Percentiles rank a stretch among this genome's conserved stretches.
Conservation (phyloP, 2,888 invertebrate species). For the Atrina japonica region DNA sequence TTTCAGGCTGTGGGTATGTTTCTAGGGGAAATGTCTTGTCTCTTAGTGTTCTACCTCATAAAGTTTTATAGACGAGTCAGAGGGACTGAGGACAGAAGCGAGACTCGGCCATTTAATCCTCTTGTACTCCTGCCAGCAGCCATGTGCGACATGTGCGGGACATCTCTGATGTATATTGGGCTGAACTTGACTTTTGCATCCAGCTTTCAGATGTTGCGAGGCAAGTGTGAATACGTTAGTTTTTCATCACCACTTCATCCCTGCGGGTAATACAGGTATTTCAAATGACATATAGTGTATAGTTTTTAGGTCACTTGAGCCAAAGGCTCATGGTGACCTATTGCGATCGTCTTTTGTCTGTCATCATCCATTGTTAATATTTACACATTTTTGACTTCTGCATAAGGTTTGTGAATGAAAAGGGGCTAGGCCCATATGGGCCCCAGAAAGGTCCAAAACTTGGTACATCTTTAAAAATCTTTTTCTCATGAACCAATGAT, state of each 20-base stretch:
- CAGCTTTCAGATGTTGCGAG: slow-evolving; percentile 97
- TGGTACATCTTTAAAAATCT: too few relatives aligned
- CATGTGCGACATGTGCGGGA: slow-evolving; percentile 93
- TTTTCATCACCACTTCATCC: not conserved
- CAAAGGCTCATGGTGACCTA: too few relatives aligned
- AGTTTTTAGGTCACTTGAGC: too few relatives aligned
- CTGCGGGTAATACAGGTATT: not conserved
- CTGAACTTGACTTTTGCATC: slow-evolving; percentile 94
- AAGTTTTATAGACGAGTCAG: slow-evolving; percentile 32
- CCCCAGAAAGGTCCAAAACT: too few relatives aligned
- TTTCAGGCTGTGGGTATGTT: slow-evolving; percentile 92
- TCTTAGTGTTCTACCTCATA: slow-evolving; percentile 89
- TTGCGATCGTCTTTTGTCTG: too few relatives aligned
- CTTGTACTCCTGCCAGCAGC: slow-evolving; percentile 92
- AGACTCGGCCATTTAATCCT: slow-evolving; percentile 86
- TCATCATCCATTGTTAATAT: too few relatives aligned
- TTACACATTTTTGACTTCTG: too few relatives aligned
- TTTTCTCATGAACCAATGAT: too few relatives aligned
- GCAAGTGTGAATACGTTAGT: too few relatives aligned
- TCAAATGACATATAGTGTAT: not conserved
- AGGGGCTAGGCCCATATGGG: too few relatives aligned
- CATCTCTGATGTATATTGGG: slow-evolving; percentile 94
- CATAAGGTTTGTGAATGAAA: too few relatives aligned
- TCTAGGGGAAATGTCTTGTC: slow-evolving; percentile 93
- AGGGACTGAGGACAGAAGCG: slow-evolving; percentile 14